Percentiles rank a stretch among this genome's conserved stretches.
phyloP scores from a whole-genome alignment of 2,888 invertebrate species.

The Asteroscopus sphinx region DNA sequence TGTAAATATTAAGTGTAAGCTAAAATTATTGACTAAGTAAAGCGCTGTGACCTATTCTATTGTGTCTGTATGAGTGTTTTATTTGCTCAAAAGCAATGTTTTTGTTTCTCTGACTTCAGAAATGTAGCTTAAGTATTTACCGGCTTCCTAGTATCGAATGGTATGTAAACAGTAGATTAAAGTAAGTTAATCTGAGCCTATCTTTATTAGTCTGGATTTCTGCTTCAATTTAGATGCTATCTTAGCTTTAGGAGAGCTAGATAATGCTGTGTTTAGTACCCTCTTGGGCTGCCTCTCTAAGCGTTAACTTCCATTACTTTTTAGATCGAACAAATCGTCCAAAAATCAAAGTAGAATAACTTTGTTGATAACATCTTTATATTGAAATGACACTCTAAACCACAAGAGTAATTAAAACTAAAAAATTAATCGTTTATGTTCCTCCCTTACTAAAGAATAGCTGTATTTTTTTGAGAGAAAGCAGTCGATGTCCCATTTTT shows the following conservation, averaged over 20 bases:
- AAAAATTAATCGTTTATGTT: no score
- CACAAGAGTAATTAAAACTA: no score
- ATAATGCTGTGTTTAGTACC: slow-evolving; percentile 59
- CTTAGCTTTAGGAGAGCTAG: slow-evolving; percentile 71
- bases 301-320: neutral
- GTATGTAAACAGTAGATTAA: slow-evolving; percentile 51
- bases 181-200: slow-evolving; percentile 40
- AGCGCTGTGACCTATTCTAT: slow-evolving; percentile 83
- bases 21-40: slow-evolving; percentile 73
- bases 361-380: no score
- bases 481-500: neutral
- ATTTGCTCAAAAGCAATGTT: slow-evolving; percentile 78
- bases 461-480: neutral
- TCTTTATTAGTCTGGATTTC: slow-evolving; percentile 39
- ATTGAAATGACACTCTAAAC: no score
- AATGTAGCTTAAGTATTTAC: slow-evolving; percentile 34
- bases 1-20: slow-evolving; percentile 80
- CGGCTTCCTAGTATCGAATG: slow-evolving; percentile 47
- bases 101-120: slow-evolving; percentile 43
- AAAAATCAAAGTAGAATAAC: no score
- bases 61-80: slow-evolving; percentile 68
- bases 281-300: slow-evolving; percentile 46
- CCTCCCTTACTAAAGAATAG: no score
- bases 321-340: no score
- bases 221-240: slow-evolving; percentile 59